Conservation (phyloP, 1,140 invertebrate species). For the Drosophila kanapiae region DNA sequence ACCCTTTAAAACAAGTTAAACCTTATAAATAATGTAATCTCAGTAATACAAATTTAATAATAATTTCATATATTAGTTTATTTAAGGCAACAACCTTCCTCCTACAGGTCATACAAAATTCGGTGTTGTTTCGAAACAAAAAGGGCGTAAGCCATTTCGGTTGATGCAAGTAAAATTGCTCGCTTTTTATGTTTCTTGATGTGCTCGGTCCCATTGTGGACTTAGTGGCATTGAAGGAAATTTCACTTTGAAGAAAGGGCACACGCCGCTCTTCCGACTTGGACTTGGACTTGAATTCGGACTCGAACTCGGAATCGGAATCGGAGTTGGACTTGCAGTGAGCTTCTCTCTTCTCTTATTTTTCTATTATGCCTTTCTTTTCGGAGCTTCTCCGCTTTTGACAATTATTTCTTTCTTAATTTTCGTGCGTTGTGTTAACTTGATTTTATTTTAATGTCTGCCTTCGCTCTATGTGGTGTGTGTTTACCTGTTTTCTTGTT, state of each 20-base stretch:
- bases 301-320: neutral
- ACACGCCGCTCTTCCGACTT: conserved; percentile 56
- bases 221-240: conserved; percentile 68
- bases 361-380: conserved; percentile 52
- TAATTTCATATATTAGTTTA: neutral
- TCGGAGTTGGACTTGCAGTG: conserved; percentile 34
- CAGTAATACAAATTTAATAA: neutral
- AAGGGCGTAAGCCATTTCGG: neutral
- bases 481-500: conserved; percentile 64
- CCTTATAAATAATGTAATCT: no score
- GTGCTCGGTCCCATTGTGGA: conserved; percentile 57
- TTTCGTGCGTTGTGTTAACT: conserved; percentile 59
- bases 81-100: neutral
- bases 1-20: no score
- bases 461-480: conserved; percentile 4
- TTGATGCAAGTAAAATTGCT: conserved; percentile 36
- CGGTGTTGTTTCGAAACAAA: neutral
- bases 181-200: conserved; percentile 38
- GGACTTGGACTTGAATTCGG: conserved; percentile 2
- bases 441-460: conserved; percentile 78
- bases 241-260: conserved; percentile 77
- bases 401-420: conserved; percentile 52
- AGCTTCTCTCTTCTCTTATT: conserved; percentile 36
- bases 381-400: conserved; percentile 29
- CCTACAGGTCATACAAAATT: conserved; percentile 6